Percentiles rank a stretch among this genome's conserved stretches.
phyloP scores from a whole-genome alignment of 2,888 invertebrate genomes.

The Keiferia lycopersicella region DNA sequence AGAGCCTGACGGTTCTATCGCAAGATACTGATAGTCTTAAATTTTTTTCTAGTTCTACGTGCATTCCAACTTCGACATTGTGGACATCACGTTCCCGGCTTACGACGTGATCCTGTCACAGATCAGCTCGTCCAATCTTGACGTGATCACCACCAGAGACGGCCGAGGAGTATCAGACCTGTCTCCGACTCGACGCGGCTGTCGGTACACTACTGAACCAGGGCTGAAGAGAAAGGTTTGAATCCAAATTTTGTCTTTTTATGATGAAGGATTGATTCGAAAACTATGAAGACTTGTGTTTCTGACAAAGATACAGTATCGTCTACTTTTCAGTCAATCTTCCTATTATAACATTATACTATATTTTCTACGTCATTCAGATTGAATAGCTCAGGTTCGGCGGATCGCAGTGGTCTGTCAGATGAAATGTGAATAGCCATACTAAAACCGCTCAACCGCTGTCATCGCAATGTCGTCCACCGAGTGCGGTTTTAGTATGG shows the following conservation, averaged over 20 bases:
- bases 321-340: too few species aligned
- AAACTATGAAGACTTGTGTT: background rate
- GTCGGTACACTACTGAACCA: conserved; percentile 80
- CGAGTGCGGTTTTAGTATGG: too few species aligned
- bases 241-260: background rate
- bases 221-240: conserved; percentile 45
- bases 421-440: too few species aligned
- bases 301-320: too few species aligned
- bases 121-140: conserved; percentile 63
- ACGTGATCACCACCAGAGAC: conserved; percentile 71
- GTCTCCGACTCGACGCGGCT: conserved; percentile 69
- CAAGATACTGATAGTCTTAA: background rate
- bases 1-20: too few species aligned
- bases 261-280: background rate
- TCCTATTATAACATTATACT: too few species aligned
- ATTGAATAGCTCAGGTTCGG: too few species aligned
- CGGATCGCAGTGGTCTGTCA: too few species aligned
- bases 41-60: conserved; percentile 73
- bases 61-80: conserved; percentile 82
- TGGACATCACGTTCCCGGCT: conserved; percentile 64
- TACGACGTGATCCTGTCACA: conserved; percentile 52
- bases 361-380: too few species aligned
- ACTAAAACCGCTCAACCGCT: too few species aligned
- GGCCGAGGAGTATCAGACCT: conserved; percentile 69
- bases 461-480: too few species aligned